Evolutionary conservation across 2,888 invertebrate species (phyloP), one percentile per base, ranked within the genome.

Genomic region (Hydriomena furcata): DNA sequence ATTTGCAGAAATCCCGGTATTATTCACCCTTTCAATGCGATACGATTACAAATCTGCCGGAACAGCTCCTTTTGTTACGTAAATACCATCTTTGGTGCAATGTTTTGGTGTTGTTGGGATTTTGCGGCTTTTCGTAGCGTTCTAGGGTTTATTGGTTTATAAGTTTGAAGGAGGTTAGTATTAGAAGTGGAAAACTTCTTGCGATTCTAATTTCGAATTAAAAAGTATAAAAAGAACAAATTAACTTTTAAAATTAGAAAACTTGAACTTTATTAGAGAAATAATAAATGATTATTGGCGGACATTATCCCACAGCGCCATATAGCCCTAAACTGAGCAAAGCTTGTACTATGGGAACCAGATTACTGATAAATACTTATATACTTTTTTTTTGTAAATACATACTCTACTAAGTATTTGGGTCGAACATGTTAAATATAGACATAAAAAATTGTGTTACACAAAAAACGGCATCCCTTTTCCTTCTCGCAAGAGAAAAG

Each of bases 1-100:
- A 76, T 79, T 78, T 76, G 76, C 75, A 71, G 63, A 52, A 58
- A 68, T 66, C 75, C 69, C 60, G 58, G 73, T 75, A 79, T 82
- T 86, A 85, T 85, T 84, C 84, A 84, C 85, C 85, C 86, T 82
- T 85, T 79, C 69, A 51, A 36, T 46, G 45, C 35, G 42, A 40
- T 52, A 32, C 52, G 42, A 52, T 52, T 43, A 74, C 76, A 76
- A 73, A 78, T 73, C 73, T 71, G 57, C 48, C 55, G 58, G 56
- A 56, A 47, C 46, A 23, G 17, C 28, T 31, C 42, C 61, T 48
- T 61, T 61, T 61, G 61, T 61, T 61, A 61, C 52, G 54, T 53
- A 47, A 55, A 50, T 55, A 38, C 44, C 27, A 44, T 43, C 42
- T 52, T 32, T n/a, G 38, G 7, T 37, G 23, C 23, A 7, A 48